Evolutionary conservation across 2,888 invertebrate species (phyloP).

Genomic region (Idaea dimidiata): DNA sequence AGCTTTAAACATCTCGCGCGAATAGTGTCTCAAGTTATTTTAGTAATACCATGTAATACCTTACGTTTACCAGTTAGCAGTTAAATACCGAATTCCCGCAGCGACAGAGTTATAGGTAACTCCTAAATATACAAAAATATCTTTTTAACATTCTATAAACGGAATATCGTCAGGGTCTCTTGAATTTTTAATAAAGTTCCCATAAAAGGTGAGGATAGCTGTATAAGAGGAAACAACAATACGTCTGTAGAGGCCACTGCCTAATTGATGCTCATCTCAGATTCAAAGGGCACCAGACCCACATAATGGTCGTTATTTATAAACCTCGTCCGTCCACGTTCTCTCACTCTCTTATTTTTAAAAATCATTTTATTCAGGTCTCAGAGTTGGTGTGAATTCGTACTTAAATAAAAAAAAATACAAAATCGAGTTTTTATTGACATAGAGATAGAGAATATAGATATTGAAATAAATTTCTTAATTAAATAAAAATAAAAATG

Average conservation of each 20-base stretch:
- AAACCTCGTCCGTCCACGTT: constrained; percentile 30
- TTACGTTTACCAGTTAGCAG: background rate
- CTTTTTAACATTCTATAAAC: constrained; percentile 7
- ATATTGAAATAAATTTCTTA: too few species aligned
- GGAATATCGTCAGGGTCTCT: background rate
- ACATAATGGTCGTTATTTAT: constrained; percentile 56
- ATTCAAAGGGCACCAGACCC: constrained; percentile 63
- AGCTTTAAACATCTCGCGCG: background rate
- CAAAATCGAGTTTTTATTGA: constrained; percentile 11
- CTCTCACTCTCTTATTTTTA: constrained; percentile 12
- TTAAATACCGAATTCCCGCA: background rate
- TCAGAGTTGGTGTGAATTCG: constrained; percentile 12
- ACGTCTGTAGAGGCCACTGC: constrained; percentile 46
- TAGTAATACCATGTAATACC: too few species aligned
- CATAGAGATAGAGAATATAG: too few species aligned
- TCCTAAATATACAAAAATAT: constrained; percentile 4
- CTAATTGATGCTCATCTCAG: constrained; percentile 66
- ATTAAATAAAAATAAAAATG: too few species aligned
- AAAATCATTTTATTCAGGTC: constrained; percentile 15
- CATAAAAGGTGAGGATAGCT: background rate
- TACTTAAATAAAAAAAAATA: background rate
- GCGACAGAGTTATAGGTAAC: background rate
- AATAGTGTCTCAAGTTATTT: background rate
- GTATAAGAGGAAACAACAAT: constrained; percentile 18
- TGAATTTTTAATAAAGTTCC: background rate